Base-by-base conservation (phyloP, 2,113 vertebrate species). In the Microcebus lehilahytsara region DNA sequence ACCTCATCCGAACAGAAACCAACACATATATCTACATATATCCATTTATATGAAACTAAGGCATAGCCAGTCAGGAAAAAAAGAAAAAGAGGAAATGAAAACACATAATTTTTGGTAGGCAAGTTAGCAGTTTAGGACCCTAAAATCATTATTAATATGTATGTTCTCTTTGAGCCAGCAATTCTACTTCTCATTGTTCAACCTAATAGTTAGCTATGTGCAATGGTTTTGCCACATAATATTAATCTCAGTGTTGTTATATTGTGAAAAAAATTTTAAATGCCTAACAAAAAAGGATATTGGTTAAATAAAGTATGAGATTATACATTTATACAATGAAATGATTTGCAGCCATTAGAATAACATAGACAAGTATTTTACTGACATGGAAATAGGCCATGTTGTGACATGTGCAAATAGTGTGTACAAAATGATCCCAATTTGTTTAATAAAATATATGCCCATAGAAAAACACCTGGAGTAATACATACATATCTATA, bases 391-490 rank as follows among this genome's bases (percentile, higher is more conserved):
- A 58, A 32, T 75, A 34, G 9, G 85, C 27, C 72, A 23, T 4
- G 7, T 58, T 58, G 79, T 62, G 69, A 67, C 40, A 2, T 12
- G 13, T 56, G 30, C 32, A 56, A 69, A 71, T 8, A 92, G 8
- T 37, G 30, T 77, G 51, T 49, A 71, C 13, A 78, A 69, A 93
- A 78, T 25, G 8, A 83, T 56, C 19, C 25, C 25, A 14, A 79
- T 94, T 95, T 93, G 84, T 40, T 92, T 79, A 85, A n/a, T n/a
- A 79, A 89, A 93, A 89, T 49, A 72, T n/a, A 49, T 25, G 14
- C 53, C 87, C 81, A 40, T 71, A 72, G 34, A 88, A 83, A 89
- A 75, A 67, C 87, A 72, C 72, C 71, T 87, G 14, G 10, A 78
- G 17, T 71, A 69, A 71, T 58, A 93, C 7, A 58, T 58, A 58